These are phyloP conservation scores for Hippopotamyrus pictus DNA, from an alignment of 2,797 vertebrate species.

Conservation along the genomic window DNA sequence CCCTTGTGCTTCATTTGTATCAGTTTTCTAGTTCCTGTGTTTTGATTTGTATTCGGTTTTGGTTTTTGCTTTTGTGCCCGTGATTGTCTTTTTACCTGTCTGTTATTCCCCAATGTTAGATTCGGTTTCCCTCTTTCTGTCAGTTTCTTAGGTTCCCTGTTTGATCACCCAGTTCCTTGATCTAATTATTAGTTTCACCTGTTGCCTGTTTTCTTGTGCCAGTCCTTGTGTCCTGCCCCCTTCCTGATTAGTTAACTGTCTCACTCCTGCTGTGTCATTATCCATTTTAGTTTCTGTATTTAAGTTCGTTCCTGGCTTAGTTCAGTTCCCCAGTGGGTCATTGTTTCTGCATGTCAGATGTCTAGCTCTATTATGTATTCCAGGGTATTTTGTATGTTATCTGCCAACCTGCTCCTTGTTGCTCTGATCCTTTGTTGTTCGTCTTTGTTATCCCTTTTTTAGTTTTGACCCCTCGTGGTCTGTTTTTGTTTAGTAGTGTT, in stretches of 20 bases:
- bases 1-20: not conserved
- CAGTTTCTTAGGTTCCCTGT: not conserved
- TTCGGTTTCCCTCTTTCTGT: not conserved
- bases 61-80: not conserved
- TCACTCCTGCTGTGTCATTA: not conserved
- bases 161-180: not conserved
- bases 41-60: not conserved
- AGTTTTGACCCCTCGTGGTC: not conserved
- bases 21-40: not conserved
- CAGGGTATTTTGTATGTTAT: not conserved
- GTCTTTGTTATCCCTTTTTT: not conserved
- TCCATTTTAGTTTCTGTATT: not conserved
- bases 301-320: not conserved
- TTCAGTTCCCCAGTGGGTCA: not conserved
- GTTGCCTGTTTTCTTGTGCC: not conserved
- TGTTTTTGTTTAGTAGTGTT: not conserved
- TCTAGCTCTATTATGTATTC: not conserved
- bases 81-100: not conserved
- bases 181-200: not conserved
- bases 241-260: not conserved
- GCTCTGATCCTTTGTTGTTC: not conserved
- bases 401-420: not conserved
- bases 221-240: not conserved
- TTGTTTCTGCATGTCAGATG: not conserved
- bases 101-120: not conserved